These are phyloP conservation scores for Anthoptus insignis DNA, from an alignment of 2,888 invertebrate species.

Conservation along the genomic window DNA sequence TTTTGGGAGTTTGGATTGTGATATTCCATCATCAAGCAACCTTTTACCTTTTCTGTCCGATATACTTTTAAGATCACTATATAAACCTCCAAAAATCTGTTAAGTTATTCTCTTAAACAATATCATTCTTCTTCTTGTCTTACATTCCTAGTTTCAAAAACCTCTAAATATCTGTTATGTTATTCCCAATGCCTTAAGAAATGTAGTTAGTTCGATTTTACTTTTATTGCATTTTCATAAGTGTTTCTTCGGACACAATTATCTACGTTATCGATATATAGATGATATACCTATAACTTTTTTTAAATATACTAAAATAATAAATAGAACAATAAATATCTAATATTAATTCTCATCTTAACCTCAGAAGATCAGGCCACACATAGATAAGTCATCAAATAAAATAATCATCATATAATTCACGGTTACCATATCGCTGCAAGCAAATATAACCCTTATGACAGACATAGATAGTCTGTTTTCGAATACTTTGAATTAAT, in stretches of 20 bases:
- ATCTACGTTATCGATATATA: no score
- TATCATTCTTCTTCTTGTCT: no score
- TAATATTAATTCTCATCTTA: no score
- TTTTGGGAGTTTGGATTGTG: not conserved
- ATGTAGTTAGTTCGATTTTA: not conserved
- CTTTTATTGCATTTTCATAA: not conserved
- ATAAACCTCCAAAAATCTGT: no score
- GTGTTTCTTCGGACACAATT: no score
- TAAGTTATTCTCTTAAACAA: no score
- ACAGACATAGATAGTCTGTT: slow-evolving; percentile 35
- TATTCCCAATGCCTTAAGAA: no score
- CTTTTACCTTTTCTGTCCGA: not conserved
- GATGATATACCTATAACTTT: no score
- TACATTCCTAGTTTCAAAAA: no score
- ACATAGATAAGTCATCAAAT: slow-evolving; percentile 26
- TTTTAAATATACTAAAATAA: no score
- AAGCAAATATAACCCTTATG: slow-evolving; percentile 47
- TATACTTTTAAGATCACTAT: not conserved
- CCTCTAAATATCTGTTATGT: no score
- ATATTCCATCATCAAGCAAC: slow-evolving; percentile 1
- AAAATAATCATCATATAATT: slow-evolving; percentile 9
- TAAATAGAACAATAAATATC: no score
- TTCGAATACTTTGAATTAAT: slow-evolving; percentile 41
- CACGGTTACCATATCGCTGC: slow-evolving; percentile 16
- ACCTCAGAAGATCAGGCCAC: slow-evolving; percentile 13